Conservation (phyloP, 2,797 vertebrate genomes). For the Malacoraja senta region DNA sequence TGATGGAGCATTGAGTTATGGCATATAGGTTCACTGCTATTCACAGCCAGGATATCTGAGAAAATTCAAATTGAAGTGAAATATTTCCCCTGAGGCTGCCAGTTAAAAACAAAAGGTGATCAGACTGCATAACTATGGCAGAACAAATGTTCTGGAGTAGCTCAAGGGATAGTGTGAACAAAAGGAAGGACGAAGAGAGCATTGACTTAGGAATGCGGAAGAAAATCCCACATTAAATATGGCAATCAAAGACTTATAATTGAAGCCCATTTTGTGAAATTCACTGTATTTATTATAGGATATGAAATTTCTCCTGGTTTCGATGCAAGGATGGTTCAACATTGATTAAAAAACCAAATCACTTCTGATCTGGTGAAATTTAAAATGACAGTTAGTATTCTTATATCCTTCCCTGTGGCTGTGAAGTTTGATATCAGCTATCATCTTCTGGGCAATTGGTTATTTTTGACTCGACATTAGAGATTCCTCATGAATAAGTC, state of each 20-base stretch:
- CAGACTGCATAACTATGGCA: not conserved
- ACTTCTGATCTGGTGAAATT: not conserved
- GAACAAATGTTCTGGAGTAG: not conserved
- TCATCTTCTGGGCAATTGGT: not conserved
- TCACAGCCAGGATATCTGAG: not conserved
- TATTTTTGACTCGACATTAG: not conserved
- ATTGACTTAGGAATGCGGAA: not conserved
- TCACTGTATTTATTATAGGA: not conserved
- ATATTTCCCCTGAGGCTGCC: not conserved
- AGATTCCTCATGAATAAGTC: not conserved
- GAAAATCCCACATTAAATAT: not conserved
- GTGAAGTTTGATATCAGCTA: not conserved
- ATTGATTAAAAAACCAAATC: not conserved
- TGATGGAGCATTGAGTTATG: not conserved
- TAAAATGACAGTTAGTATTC: not conserved
- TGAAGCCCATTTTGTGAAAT: not conserved
- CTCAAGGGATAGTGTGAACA: not conserved
- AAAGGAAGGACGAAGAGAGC: not conserved
- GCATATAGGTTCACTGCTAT: not conserved
- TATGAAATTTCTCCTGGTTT: not conserved
- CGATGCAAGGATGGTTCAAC: not conserved
- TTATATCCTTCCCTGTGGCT: not conserved
- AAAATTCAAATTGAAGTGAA: constrained; percentile 5
- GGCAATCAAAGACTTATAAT: not conserved
- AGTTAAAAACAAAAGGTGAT: not conserved